Conservation (phyloP, 1,140 invertebrate species). For the Zaprionus ornatus region DNA sequence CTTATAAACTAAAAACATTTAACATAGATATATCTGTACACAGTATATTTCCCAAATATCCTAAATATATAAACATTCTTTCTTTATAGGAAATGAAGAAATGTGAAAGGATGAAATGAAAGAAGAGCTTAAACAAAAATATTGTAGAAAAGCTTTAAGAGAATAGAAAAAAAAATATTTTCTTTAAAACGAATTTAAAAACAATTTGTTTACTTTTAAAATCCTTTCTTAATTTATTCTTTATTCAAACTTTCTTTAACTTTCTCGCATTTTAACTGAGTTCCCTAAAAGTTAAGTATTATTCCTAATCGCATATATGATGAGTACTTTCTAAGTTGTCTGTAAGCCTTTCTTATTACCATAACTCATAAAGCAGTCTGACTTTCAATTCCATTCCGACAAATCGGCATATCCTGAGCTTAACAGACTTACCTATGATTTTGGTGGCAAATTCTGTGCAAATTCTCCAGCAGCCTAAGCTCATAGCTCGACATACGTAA, state of each 20-base stretch:
- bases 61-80: too few species aligned
- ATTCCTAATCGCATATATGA: too few species aligned
- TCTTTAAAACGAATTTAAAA: too few species aligned
- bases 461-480: slow-evolving; percentile 5
- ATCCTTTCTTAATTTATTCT: background rate
- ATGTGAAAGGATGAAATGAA: too few species aligned
- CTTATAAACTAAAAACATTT: too few species aligned
- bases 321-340: too few species aligned
- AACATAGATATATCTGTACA: background rate
- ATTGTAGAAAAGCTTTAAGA: too few species aligned
- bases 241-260: background rate
- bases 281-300: background rate
- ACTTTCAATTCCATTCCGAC: background rate
- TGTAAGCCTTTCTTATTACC: background rate
- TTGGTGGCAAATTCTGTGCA: background rate
- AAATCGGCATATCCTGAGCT: background rate
- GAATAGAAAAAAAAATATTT: too few species aligned
- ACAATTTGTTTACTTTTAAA: background rate
- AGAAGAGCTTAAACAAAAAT: too few species aligned
- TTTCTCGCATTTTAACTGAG: background rate
- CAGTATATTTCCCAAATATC: too few species aligned
- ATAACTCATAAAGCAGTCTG: background rate
- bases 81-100: too few species aligned
- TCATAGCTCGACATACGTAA: background rate
- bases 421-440: background rate